phyloP scores from a whole-genome alignment of 2,888 invertebrate genomes.

The Ormia ochracea region DNA sequence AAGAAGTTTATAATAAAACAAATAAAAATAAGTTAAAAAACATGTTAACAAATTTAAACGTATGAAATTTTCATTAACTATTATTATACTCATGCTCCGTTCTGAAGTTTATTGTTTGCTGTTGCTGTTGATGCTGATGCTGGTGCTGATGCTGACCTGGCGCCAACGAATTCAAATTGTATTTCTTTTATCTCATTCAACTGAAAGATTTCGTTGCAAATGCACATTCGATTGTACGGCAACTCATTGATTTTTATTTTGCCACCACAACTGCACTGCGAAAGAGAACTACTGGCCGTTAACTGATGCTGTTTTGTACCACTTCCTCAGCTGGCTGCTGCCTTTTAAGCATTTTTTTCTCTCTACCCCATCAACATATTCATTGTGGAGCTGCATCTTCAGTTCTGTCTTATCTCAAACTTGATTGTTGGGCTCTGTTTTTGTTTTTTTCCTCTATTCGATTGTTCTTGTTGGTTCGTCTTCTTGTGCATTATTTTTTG shows the following conservation, averaged over 20 bases:
- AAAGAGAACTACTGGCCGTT: conserved; percentile 24
- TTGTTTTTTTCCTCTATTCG: background rate
- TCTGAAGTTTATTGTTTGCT: conserved; percentile 36
- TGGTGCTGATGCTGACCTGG: conserved; percentile 72
- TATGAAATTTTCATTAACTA: conserved; percentile 72
- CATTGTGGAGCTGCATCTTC: background rate
- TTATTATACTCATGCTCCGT: conserved; percentile 62
- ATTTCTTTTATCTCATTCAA: background rate
- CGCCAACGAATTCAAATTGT: conserved; percentile 69
- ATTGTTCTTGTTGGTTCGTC: background rate
- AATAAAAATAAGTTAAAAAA: conserved; percentile 54
- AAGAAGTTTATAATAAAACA: conserved; percentile 26
- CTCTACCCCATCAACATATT: background rate
- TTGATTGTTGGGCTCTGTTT: conserved; percentile 23
- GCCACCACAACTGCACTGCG: conserved; percentile 10
- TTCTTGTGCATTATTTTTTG: conserved; percentile 44
- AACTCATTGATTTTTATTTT: conserved; percentile 48
- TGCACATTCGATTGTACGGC: conserved; percentile 33
- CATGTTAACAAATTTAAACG: conserved; percentile 62
- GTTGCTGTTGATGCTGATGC: too few relatives aligned
- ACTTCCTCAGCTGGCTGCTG: conserved; percentile 28
- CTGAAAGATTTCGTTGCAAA: conserved; percentile 30
- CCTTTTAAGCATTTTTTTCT: background rate
- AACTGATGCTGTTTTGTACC: conserved; percentile 36
- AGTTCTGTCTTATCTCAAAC: conserved; percentile 27